A percentile compares a stretch with the other conserved stretches of the same genome.
Conservation (phyloP, 2,888 invertebrate species). For the Apotomis turbidana region DNA sequence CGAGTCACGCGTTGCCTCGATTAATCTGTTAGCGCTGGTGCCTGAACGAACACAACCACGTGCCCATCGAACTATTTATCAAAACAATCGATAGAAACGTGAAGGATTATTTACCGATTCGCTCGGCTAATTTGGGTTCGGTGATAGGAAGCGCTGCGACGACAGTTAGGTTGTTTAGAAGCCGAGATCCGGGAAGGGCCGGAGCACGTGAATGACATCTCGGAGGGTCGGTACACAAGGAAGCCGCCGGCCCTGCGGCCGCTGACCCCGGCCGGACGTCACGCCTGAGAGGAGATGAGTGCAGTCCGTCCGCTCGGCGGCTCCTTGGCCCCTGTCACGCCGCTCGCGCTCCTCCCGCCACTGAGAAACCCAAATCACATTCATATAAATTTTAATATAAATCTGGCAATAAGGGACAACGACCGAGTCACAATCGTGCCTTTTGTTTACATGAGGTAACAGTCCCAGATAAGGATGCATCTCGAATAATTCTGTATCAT, state of each 20-base stretch:
- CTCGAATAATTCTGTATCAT: slow-evolving; percentile 11
- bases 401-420: slow-evolving; percentile 35
- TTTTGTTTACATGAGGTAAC: slow-evolving; percentile 26
- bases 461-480: slow-evolving; percentile 24
- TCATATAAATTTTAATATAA: slow-evolving; percentile 39
- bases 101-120: slow-evolving; percentile 17
- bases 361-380: slow-evolving; percentile 40
- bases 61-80: slow-evolving; percentile 24
- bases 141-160: slow-evolving; percentile 31
- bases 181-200: slow-evolving; percentile 52
- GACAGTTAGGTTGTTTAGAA: slow-evolving; percentile 42
- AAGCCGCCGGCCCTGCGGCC: slow-evolving; percentile 75
- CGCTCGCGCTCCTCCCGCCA: slow-evolving; percentile 36
- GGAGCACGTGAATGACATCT: slow-evolving; percentile 71
- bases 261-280: slow-evolving; percentile 78
- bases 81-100: slow-evolving; percentile 11
- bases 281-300: slow-evolving; percentile 77
- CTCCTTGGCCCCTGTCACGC: slow-evolving; percentile 35
- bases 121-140: slow-evolving; percentile 28
- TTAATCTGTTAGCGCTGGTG: slow-evolving; percentile 76
- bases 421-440: slow-evolving; percentile 23
- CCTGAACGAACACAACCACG: slow-evolving; percentile 53
- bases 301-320: slow-evolving; percentile 52
- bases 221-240: slow-evolving; percentile 73
- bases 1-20: slow-evolving; percentile 79